Percentiles rank a stretch among this genome's conserved stretches.
These are phyloP conservation scores for Zaprionus capensis DNA, from an alignment of 1,140 invertebrate genomes.

Conservation along the genomic window DNA sequence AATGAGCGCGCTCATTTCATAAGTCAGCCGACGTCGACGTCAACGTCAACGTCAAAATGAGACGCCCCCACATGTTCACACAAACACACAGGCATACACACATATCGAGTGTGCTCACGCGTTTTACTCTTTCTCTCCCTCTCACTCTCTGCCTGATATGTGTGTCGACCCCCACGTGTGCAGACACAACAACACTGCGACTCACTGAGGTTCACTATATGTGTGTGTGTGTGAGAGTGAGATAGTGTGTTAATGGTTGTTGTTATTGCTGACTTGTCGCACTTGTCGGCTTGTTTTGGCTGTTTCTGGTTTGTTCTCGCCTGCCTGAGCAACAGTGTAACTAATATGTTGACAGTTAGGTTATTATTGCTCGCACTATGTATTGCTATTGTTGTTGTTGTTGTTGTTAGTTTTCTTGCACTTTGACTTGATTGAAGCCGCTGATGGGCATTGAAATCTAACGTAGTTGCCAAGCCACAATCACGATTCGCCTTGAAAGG, in stretches of 20 bases:
- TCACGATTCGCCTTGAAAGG: slow-evolving; percentile 42
- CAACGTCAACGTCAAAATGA: slow-evolving; percentile 43
- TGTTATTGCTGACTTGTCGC: slow-evolving; percentile 46
- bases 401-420: slow-evolving; percentile 47
- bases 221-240: background rate
- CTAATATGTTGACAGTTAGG: slow-evolving; percentile 63
- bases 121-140: slow-evolving; percentile 33
- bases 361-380: slow-evolving; percentile 8
- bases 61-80: slow-evolving; percentile 63
- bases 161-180: slow-evolving; percentile 66
- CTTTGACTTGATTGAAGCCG: slow-evolving; percentile 61
- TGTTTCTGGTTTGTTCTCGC: slow-evolving; percentile 52
- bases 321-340: slow-evolving; percentile 46
- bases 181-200: slow-evolving; percentile 57
- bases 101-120: slow-evolving; percentile 35
- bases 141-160: slow-evolving; percentile 9
- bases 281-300: slow-evolving; percentile 68
- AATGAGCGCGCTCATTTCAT: slow-evolving; percentile 5
- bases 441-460: slow-evolving; percentile 30
- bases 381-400: slow-evolving; percentile 40
- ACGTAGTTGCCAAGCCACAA: slow-evolving; percentile 19
- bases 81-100: slow-evolving; percentile 5
- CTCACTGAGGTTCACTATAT: background rate
- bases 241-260: slow-evolving; percentile 32
- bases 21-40: slow-evolving; percentile 47